These are phyloP conservation scores for Luperina testacea DNA, from an alignment of 2,888 invertebrate species.

Conservation along the genomic window DNA sequence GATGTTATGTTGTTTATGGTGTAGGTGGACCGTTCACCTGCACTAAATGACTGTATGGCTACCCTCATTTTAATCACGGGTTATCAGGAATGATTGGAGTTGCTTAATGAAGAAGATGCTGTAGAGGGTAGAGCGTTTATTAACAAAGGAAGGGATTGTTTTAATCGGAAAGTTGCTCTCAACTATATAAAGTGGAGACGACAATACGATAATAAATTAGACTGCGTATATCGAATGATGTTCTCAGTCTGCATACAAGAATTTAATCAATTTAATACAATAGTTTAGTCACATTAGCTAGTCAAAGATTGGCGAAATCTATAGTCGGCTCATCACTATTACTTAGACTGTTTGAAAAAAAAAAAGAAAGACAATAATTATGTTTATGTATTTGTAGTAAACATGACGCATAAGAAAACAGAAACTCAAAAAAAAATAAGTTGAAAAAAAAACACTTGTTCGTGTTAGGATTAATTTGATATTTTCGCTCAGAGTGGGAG, in stretches of 20 bases:
- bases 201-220: not conserved
- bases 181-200: not conserved
- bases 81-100: not conserved
- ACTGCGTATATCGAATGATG: not conserved
- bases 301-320: too few species aligned
- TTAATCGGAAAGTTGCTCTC: not conserved
- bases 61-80: not conserved
- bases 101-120: not conserved
- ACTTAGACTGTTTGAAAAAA: too few species aligned
- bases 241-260: too few species aligned
- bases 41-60: not conserved
- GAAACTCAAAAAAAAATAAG: too few species aligned
- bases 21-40: not conserved
- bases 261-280: too few species aligned
- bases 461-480: not conserved
- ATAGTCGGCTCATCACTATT: too few species aligned
- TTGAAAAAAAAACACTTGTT: not conserved
- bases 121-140: not conserved
- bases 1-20: constrained; percentile 19
- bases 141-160: not conserved
- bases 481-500: too few species aligned
- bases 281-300: too few species aligned
- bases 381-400: too few species aligned
- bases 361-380: too few species aligned
- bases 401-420: too few species aligned